These are phyloP conservation scores for Cryptotis parvus DNA, from an alignment of 2,113 vertebrate genomes.

Conservation along the genomic window DNA sequence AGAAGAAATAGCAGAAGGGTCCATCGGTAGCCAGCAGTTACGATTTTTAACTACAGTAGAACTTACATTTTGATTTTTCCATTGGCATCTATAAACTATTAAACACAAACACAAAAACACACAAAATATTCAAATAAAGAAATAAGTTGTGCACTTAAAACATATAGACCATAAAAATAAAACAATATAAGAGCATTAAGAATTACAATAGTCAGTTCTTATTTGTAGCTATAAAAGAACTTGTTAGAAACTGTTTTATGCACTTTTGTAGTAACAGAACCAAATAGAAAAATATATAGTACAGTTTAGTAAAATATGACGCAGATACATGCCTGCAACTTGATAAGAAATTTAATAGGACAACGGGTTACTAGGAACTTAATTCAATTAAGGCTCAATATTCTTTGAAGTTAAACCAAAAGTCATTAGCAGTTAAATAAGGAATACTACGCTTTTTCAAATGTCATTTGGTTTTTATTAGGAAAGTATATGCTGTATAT, in stretches of 20 bases:
- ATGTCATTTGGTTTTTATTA: slow-evolving; percentile 69
- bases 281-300: neutral
- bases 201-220: neutral
- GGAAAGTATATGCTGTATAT: slow-evolving; percentile 30
- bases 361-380: slow-evolving; percentile 31
- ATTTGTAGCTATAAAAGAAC: slow-evolving; percentile 14
- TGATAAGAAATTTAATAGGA: slow-evolving; percentile 49
- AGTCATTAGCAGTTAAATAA: slow-evolving; percentile 61
- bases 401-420: slow-evolving; percentile 52
- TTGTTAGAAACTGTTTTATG: slow-evolving; percentile 10
- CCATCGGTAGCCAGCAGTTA: neutral
- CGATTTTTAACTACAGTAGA: neutral
- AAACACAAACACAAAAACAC: neutral
- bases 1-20: slow-evolving; percentile 33
- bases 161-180: neutral
- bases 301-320: slow-evolving; percentile 42
- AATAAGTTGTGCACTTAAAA: neutral
- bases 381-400: slow-evolving; percentile 47
- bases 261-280: neutral
- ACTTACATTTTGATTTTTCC: neutral
- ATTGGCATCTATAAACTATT: neutral
- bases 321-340: neutral
- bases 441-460: slow-evolving; percentile 15
- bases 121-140: neutral
- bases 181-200: neutral